A percentile compares a stretch with the other conserved stretches of the same genome.
Evolutionary conservation across 2,797 vertebrate genomes (phyloP).

Genomic region (Xiphorhynchus erythropygius): DNA sequence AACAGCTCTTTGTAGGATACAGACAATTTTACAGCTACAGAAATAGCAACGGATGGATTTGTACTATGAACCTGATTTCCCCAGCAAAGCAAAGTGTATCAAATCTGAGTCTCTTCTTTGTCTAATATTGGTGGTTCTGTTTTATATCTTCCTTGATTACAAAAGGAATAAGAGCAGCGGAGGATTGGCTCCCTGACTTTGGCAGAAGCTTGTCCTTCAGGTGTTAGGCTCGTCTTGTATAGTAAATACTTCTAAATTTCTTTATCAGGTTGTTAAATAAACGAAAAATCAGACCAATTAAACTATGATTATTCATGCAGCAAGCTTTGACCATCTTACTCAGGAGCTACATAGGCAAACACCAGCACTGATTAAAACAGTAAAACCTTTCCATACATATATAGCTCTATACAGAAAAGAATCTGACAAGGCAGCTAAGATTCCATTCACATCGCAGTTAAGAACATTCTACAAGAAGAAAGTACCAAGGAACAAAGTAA

Average conservation of each 20-base stretch:
- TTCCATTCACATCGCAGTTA: not conserved
- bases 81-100: not conserved
- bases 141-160: not conserved
- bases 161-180: not conserved
- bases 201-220: not conserved
- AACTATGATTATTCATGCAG: not conserved
- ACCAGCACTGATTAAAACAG: not conserved
- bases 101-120: not conserved
- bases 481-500: not conserved
- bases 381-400: not conserved
- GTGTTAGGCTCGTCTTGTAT: not conserved
- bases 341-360: not conserved
- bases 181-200: not conserved
- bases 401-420: not conserved
- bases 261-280: not conserved
- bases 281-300: not conserved
- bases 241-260: not conserved
- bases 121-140: not conserved
- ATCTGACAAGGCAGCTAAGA: slow-evolving; percentile 1
- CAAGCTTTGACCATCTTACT: not conserved
- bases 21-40: not conserved
- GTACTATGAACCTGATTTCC: not conserved
- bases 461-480: not conserved
- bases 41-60: not conserved
- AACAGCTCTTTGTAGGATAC: not conserved